phyloP scores from a whole-genome alignment of 2,797 vertebrate genomes.

The Danio aesculapii region DNA sequence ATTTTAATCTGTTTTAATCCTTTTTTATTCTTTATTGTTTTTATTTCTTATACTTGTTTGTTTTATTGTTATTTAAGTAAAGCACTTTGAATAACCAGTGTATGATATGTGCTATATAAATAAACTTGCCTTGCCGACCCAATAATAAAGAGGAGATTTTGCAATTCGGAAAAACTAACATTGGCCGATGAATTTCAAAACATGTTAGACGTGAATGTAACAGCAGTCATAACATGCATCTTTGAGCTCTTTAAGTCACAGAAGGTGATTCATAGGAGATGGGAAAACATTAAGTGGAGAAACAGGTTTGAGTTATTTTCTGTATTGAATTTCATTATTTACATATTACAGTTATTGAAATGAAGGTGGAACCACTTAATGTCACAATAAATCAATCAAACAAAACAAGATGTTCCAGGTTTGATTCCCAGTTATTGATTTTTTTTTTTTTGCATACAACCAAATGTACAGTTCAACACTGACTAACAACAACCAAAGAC shows the following conservation, averaged over 20 bases:
- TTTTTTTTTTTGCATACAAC: not conserved
- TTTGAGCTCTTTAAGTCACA: not conserved
- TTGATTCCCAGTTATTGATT: not conserved
- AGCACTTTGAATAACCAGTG: no score
- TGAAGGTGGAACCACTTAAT: not conserved
- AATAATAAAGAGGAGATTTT: not conserved
- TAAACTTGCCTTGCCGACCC: no score
- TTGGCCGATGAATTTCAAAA: not conserved
- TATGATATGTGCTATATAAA: no score
- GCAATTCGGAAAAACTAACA: not conserved
- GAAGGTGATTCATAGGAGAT: not conserved
- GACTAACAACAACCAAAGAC: no score
- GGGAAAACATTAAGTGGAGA: not conserved
- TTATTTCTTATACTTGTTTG: no score
- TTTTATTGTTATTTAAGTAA: no score
- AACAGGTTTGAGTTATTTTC: not conserved
- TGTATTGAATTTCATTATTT: not conserved
- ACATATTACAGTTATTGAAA: not conserved
- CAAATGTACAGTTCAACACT: not conserved
- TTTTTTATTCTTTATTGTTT: no score
- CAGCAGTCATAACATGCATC: not conserved
- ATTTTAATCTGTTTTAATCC: no score
- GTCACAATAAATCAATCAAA: not conserved
- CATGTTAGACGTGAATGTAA: not conserved
- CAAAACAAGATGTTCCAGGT: not conserved